These are phyloP conservation scores for Cephus pygmeus DNA, from an alignment of 2,888 invertebrate genomes.

Conservation along the genomic window DNA sequence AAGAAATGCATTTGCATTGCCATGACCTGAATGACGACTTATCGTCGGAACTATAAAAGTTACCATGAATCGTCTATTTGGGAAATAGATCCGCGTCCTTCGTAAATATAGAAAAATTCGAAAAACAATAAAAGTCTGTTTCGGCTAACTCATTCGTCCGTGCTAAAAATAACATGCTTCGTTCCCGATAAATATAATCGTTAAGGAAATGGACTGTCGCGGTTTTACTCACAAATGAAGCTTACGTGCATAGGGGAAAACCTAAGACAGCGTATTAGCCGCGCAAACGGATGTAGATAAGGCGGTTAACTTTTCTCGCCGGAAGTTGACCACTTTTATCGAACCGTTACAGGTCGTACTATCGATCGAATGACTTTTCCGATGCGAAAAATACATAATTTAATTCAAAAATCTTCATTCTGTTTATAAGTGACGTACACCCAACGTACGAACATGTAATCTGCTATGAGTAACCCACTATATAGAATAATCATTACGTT, in stretches of 20 bases:
- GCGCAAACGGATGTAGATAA: not conserved
- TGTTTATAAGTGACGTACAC: not conserved
- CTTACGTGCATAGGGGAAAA: too few relatives aligned
- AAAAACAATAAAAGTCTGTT: not conserved
- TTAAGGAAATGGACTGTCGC: not conserved
- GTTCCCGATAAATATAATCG: not conserved
- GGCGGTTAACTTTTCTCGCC: not conserved
- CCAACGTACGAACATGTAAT: not conserved
- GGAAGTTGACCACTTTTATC: not conserved
- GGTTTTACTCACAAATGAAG: not conserved
- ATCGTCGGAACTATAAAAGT: not conserved
- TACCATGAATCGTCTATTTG: not conserved
- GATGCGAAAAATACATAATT: not conserved
- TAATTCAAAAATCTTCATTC: not conserved
- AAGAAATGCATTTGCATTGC: not conserved
- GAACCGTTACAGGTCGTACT: not conserved
- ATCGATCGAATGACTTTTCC: not conserved
- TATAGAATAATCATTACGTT: not conserved
- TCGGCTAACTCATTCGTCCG: not conserved
- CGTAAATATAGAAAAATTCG: not conserved
- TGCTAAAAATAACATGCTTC: not conserved
- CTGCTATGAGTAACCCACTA: not conserved
- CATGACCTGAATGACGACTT: not conserved
- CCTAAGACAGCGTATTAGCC: too few relatives aligned
- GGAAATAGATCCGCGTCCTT: not conserved